These are phyloP conservation scores for Meiosimyza platycephala DNA, from an alignment of 2,888 invertebrate species.

Conservation along the genomic window DNA sequence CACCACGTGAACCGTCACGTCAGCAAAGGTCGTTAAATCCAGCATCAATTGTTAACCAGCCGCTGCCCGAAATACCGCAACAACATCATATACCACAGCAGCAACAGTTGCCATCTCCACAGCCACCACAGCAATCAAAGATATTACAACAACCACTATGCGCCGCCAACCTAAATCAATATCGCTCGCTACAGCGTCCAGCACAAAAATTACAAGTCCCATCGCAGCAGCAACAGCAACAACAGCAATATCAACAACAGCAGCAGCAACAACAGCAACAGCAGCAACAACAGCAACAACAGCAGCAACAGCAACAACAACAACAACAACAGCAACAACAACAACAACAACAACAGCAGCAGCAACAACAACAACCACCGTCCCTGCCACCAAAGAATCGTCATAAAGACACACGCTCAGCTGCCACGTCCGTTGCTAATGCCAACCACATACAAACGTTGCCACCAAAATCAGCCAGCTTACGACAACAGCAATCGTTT, in stretches of 20 bases:
- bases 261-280: constrained; percentile 69
- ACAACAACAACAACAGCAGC: constrained; percentile 56
- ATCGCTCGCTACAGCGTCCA: constrained; percentile 72
- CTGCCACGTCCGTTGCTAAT: constrained; percentile 53
- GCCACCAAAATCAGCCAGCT: constrained; percentile 63
- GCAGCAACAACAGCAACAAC: constrained; percentile 58
- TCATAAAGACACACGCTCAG: constrained; percentile 56
- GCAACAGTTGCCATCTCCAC: constrained; percentile 53
- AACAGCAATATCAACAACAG: constrained; percentile 39
- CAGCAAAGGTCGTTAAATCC: constrained; percentile 56
- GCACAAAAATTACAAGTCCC: constrained; percentile 58
- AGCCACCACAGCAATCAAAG: constrained; percentile 53
- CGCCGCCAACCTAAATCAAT: constrained; percentile 69
- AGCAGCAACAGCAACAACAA: constrained; percentile 49
- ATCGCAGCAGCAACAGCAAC: constrained; percentile 45
- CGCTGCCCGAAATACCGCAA: constrained; percentile 67
- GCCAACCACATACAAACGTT: constrained; percentile 63
- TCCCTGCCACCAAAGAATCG: constrained; percentile 67
- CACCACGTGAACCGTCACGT: constrained; percentile 37
- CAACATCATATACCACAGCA: constrained; percentile 48
- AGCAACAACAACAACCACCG: constrained; percentile 60
- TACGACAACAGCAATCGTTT: constrained; percentile 61
- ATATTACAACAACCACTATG: constrained; percentile 66
- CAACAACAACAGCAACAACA: constrained; percentile 58
- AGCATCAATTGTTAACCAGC: constrained; percentile 67